These are phyloP conservation scores for Caenorhabditis sulstoni DNA, from an alignment of 2,888 invertebrate genomes.

Conservation along the genomic window DNA sequence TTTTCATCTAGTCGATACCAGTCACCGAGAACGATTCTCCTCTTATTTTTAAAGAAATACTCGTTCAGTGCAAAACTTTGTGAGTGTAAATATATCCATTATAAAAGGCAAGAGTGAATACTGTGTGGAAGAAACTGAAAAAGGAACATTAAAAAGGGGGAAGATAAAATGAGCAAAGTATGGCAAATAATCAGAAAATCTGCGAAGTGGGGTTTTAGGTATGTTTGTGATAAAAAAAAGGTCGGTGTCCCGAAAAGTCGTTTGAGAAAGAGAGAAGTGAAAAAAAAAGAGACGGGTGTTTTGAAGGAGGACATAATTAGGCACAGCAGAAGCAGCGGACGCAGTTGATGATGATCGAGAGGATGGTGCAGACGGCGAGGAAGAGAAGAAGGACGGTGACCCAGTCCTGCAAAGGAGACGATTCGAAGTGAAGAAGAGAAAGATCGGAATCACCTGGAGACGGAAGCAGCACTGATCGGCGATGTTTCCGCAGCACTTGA, in stretches of 20 bases:
- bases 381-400: conserved; percentile 69
- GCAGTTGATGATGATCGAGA: conserved; percentile 74
- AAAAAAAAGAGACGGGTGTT: conserved; percentile 2
- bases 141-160: background rate
- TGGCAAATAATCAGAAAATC: conserved; percentile 29
- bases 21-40: conserved; percentile 5
- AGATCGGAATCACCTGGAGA: conserved; percentile 60
- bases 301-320: conserved; percentile 18
- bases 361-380: conserved; percentile 69
- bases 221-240: conserved; percentile 11
- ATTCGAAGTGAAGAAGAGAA: background rate
- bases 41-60: conserved; percentile 14
- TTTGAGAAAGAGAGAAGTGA: conserved; percentile 17
- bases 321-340: conserved; percentile 74
- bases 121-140: conserved; percentile 3
- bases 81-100: conserved; percentile 25
- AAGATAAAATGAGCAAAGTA: conserved; percentile 30
- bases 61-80: conserved; percentile 38
- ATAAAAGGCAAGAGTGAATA: conserved; percentile 23
- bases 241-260: conserved; percentile 32
- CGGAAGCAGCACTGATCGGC: conserved; percentile 72
- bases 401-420: conserved; percentile 70
- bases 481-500: conserved; percentile 74
- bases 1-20: conserved; percentile 17
- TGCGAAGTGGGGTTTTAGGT: background rate